Percentiles rank a stretch among this genome's conserved stretches.
phyloP scores from a whole-genome alignment of 2,888 invertebrate genomes.

The Boloria euphrosyne region DNA sequence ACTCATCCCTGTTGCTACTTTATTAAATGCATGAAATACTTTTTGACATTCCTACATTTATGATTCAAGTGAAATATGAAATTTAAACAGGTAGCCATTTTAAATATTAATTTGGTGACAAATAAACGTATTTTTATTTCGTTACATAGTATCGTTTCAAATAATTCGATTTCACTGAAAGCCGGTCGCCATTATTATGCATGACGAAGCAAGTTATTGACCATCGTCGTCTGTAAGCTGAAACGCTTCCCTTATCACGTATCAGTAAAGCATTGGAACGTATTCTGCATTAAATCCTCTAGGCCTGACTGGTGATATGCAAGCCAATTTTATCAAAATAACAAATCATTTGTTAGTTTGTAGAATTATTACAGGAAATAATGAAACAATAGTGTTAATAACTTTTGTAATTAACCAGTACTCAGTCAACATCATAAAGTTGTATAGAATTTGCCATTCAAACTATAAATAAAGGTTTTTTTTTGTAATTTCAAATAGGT shows the following conservation, averaged over 20 bases:
- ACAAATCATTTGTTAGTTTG: not conserved
- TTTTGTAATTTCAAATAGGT: too few relatives aligned
- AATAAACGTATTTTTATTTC: not conserved
- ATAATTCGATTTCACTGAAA: conserved; percentile 18
- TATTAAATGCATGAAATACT: too few relatives aligned
- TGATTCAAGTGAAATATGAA: too few relatives aligned
- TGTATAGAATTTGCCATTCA: too few relatives aligned
- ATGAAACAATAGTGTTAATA: too few relatives aligned
- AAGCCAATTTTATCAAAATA: conserved; percentile 11
- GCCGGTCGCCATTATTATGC: conserved; percentile 19
- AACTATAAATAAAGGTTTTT: too few relatives aligned
- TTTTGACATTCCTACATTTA: too few relatives aligned
- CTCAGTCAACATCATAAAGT: too few relatives aligned
- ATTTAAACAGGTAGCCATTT: not conserved
- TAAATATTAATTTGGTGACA: conserved; percentile 11
- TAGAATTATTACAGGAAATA: not conserved
- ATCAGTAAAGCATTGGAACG: conserved; percentile 8
- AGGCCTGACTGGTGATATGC: not conserved
- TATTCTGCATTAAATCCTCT: not conserved
- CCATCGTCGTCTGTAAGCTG: conserved; percentile 15
- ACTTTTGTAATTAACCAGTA: too few relatives aligned
- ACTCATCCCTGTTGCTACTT: too few relatives aligned
- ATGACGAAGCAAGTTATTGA: conserved; percentile 25
- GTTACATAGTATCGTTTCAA: conserved; percentile 4
- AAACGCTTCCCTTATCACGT: conserved; percentile 21